Evolutionary conservation across 2,888 invertebrate genomes (phyloP).

Genomic region (Itoplectis maculator): DNA sequence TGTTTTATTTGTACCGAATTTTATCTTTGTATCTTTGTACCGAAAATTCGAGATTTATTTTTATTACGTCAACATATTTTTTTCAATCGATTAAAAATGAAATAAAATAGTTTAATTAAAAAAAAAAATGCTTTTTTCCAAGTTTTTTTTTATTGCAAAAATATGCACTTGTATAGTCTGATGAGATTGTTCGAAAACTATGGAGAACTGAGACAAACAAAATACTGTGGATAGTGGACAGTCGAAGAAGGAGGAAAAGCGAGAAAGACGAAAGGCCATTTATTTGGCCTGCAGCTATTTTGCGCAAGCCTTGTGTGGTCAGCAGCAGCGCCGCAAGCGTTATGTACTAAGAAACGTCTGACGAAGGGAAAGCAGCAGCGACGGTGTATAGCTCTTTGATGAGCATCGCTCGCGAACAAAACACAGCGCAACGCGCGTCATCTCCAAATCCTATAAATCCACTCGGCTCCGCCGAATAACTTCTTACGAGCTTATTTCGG

Average conservation of each 20-base stretch:
- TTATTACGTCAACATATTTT: no score
- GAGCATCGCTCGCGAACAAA: slow-evolving; percentile 14
- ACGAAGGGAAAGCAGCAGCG: slow-evolving; percentile 7
- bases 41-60: no score
- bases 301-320: neutral
- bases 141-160: no score
- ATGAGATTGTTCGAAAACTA: neutral
- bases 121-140: no score
- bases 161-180: no score
- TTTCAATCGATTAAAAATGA: no score
- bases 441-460: slow-evolving; percentile 39
- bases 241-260: neutral
- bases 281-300: slow-evolving; percentile 23
- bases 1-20: no score
- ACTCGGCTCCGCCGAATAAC: slow-evolving; percentile 27
- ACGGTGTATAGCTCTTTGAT: slow-evolving; percentile 33
- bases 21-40: no score
- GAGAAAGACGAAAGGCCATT: slow-evolving; percentile 28
- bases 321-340: no score
- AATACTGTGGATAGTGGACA: neutral
- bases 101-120: no score
- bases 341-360: neutral
- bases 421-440: neutral
- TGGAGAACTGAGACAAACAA: neutral
- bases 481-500: slow-evolving; percentile 54